Evolutionary conservation across 2,797 vertebrate genomes (phyloP).

Genomic region (Rousettus madagascariensis): DNA sequence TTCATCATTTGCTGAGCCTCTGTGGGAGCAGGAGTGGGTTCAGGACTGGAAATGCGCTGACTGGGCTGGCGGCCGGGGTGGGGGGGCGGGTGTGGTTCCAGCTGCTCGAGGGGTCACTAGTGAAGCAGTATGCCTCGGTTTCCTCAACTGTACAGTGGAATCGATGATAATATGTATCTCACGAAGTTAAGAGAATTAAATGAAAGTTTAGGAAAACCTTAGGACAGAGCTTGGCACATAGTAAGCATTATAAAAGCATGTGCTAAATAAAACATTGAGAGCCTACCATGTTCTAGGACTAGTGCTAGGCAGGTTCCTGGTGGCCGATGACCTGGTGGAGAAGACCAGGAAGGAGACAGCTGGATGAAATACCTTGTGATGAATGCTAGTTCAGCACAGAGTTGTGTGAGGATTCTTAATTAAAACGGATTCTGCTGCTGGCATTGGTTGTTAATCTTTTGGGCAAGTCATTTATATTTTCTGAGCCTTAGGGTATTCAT

Average conservation of each 20-base stretch:
- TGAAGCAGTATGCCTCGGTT: background rate
- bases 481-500: background rate
- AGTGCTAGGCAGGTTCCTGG: background rate
- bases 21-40: background rate
- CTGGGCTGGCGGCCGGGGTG: too few relatives aligned
- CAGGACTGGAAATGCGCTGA: background rate
- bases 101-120: background rate
- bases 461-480: conserved; percentile 4
- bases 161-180: background rate
- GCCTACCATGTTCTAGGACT: accelerated
- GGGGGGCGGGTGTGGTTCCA: too few relatives aligned
- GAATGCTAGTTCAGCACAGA: background rate
- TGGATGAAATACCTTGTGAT: background rate
- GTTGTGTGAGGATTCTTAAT: background rate
- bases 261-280: background rate
- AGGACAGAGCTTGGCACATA: background rate
- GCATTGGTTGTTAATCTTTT: background rate
- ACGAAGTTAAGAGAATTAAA: background rate
- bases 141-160: background rate
- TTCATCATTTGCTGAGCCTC: background rate
- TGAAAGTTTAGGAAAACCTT: background rate
- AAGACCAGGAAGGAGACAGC: background rate
- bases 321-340: too few relatives aligned
- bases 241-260: background rate
- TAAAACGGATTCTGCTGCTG: background rate